Percentiles rank a stretch among this genome's conserved stretches.
Evolutionary conservation across 2,797 vertebrate genomes (phyloP).

Genomic region (Cuculus canorus): DNA sequence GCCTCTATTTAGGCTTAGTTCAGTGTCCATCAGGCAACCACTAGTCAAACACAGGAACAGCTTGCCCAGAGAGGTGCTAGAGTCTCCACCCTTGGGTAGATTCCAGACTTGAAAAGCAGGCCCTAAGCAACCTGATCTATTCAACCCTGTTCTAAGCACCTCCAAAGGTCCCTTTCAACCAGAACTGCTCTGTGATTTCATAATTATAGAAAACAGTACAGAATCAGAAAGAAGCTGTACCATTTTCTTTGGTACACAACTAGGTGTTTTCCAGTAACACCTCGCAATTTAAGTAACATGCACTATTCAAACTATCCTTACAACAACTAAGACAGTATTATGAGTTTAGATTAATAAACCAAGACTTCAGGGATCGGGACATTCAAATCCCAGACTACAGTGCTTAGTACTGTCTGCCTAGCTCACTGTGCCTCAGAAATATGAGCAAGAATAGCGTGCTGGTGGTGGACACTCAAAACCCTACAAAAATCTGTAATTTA

Average conservation of each 20-base stretch:
- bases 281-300: background rate
- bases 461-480: background rate
- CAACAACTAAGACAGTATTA: background rate
- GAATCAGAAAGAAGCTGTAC: background rate
- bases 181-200: background rate
- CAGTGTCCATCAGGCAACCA: background rate
- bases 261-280: background rate
- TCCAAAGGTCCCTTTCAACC: background rate
- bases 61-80: background rate
- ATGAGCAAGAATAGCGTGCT: background rate
- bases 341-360: background rate
- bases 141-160: background rate
- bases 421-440: background rate
- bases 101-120: background rate
- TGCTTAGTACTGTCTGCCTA: background rate
- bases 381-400: background rate
- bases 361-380: background rate
- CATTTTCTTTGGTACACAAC: background rate
- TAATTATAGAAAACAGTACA: background rate
- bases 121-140: background rate
- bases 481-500: background rate
- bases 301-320: background rate
- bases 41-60: background rate
- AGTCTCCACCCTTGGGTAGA: background rate
- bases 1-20: background rate